Evolutionary conservation across 2,113 vertebrate species (phyloP).

Genomic region (Trochalopteron elliotii): DNA sequence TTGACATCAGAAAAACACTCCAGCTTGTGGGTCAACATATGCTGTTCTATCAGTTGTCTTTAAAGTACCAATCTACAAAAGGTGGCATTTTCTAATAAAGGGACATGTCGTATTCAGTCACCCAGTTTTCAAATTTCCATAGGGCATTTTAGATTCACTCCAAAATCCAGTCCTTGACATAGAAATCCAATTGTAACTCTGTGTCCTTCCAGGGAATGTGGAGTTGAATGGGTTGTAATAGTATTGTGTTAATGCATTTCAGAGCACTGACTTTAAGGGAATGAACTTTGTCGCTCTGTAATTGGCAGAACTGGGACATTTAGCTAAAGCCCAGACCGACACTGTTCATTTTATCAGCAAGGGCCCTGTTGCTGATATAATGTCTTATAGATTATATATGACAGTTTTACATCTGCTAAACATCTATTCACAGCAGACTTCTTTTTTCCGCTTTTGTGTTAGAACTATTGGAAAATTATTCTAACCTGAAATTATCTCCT

Average conservation of each 20-base stretch:
- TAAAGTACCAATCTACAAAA: not conserved
- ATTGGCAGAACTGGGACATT: conserved; percentile 7
- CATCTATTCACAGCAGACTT: not conserved
- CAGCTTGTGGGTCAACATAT: not conserved
- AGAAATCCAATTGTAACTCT: not conserved
- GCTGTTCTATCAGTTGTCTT: not conserved
- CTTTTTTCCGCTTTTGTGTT: not conserved
- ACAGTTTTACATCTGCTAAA: conserved; percentile 28
- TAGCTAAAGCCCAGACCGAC: not conserved
- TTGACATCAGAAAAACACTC: not conserved
- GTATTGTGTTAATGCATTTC: not conserved
- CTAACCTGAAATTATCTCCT: not conserved
- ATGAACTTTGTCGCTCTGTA: conserved; percentile 26
- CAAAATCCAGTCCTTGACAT: not conserved
- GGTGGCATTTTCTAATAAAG: not conserved
- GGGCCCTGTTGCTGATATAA: not conserved
- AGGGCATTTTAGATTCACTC: not conserved
- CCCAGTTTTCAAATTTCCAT: not conserved
- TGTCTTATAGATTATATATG: not conserved
- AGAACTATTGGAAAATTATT: not conserved
- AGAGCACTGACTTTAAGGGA: conserved; percentile 9
- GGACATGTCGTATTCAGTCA: not conserved
- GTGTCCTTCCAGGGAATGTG: not conserved
- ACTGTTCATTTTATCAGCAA: conserved; percentile 34
- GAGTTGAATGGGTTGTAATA: not conserved